These are phyloP conservation scores for Gobio gobio DNA, from an alignment of 2,113 vertebrate species.

Conservation along the genomic window DNA sequence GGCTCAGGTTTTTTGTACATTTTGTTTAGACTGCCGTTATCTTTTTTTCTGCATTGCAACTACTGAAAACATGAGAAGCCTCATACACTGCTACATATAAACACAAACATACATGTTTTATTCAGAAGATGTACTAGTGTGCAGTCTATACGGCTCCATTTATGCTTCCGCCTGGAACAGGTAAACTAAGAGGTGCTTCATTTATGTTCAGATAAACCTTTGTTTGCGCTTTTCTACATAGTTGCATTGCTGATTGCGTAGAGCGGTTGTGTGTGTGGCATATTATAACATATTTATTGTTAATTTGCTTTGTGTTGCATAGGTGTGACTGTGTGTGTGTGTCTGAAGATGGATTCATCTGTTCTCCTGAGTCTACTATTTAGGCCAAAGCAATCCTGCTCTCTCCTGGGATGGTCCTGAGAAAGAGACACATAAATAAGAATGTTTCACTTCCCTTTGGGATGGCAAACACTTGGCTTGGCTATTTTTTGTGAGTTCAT, in stretches of 20 bases:
- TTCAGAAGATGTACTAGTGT: conserved; percentile 31
- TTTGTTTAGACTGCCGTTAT: neutral
- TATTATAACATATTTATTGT: conserved; percentile 24
- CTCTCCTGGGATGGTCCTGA: conserved; percentile 38
- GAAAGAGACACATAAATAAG: conserved; percentile 38
- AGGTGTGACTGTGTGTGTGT: conserved; percentile 17
- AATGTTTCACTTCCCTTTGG: conserved; percentile 31
- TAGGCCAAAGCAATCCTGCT: conserved; percentile 28
- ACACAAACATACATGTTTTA: conserved; percentile 37
- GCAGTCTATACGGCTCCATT: conserved; percentile 14
- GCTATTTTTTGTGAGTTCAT: conserved; percentile 1
- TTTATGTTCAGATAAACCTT: conserved; percentile 54
- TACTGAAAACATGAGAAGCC: neutral
- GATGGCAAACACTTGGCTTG: neutral
- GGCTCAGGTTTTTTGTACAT: neutral
- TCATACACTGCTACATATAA: neutral
- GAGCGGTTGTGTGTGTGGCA: conserved; percentile 3
- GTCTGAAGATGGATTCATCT: conserved; percentile 20
- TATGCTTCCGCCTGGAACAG: neutral
- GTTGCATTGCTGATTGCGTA: conserved; percentile 33
- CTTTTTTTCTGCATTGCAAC: neutral
- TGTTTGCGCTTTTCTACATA: conserved; percentile 21
- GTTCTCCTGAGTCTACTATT: conserved; percentile 40
- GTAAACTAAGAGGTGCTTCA: conserved; percentile 39
- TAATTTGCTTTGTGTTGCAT: conserved; percentile 1